Base-by-base conservation (phyloP, 2,888 invertebrate genomes). In the Steinernema hermaphroditum region DNA sequence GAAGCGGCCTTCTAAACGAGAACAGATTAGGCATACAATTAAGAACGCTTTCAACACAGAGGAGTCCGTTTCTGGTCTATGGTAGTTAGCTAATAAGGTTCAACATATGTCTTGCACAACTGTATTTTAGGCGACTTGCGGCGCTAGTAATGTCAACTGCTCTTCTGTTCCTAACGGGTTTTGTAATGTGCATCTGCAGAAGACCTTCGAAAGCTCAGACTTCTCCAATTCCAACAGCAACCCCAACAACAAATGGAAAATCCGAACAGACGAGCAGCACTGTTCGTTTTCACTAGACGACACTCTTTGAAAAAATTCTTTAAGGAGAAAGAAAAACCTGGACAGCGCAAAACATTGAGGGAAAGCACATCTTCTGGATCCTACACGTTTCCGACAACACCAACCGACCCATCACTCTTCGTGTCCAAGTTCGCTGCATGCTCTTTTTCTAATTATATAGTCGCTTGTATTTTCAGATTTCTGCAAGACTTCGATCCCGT, bases 401-500 rank as follows among this genome's bases (percentile, higher is more conserved):
- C 50, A 19, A 2, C 2, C 19, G 50, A 50, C 12, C 50, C n/a
- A 22, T 50, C 22, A 19, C 1, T 24, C 2, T 50, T 22, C 24
- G 22, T 22, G 22, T 50, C 50, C 24, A 50, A 50, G 50, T 50
- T 22, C 19, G 50, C 24, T 50, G n/a, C n/a, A n/a, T n/a, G n/a
- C n/a, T n/a, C n/a, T n/a, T n/a, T n/a, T n/a, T n/a, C n/a, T n/a
- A n/a, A n/a, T n/a, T n/a, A n/a, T n/a, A n/a, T n/a, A n/a, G n/a
- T n/a, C n/a, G n/a, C n/a, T n/a, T 12, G 6, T 8, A 37, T 12
- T 68, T 73, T 46, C 62, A 83, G 83, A 46, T 85, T 82, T 70
- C 71, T 77, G 22, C 57, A 73, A n/a, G 84, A 85, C 41, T 85
- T 83, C 69, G 87, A 88, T 44, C 87, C 87, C 27, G 76, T 88